These are phyloP conservation scores for Drosophila repletoides DNA, from an alignment of 1,140 invertebrate genomes.

Conservation along the genomic window DNA sequence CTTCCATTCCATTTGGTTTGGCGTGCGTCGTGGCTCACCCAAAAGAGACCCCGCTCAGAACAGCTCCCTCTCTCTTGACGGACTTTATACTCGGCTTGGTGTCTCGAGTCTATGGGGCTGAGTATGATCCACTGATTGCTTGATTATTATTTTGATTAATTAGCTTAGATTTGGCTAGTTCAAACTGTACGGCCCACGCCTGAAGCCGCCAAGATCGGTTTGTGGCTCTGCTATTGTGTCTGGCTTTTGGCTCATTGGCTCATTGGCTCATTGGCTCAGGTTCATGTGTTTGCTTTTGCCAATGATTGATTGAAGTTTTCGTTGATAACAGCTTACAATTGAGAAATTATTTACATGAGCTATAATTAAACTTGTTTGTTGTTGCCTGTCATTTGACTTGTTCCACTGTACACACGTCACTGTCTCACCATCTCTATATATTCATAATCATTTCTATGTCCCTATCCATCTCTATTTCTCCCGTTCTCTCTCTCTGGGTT, in stretches of 20 bases:
- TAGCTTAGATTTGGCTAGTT: conserved; percentile 80
- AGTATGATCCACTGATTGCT: conserved; percentile 79
- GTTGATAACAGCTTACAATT: conserved; percentile 80
- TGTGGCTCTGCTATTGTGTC: conserved; percentile 59
- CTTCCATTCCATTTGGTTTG: conserved; percentile 52
- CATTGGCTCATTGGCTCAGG: conserved; percentile 50
- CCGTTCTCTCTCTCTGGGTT: neutral
- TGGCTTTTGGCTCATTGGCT: too few relatives aligned
- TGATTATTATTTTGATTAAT: conserved; percentile 81
- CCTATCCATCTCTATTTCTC: neutral
- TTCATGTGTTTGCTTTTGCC: conserved; percentile 67
- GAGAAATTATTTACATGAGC: conserved; percentile 81
- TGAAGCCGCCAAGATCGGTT: conserved; percentile 39
- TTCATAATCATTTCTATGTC: neutral
- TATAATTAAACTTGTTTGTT: conserved; percentile 81
- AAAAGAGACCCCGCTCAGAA: conserved; percentile 1
- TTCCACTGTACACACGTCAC: conserved; percentile 30
- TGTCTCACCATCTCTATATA: conserved; percentile 4
- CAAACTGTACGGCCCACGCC: conserved; percentile 77
- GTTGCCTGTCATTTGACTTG: conserved; percentile 71
- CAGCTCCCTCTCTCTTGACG: neutral
- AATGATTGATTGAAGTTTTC: conserved; percentile 79
- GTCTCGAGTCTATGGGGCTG: conserved; percentile 40
- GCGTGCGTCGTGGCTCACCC: conserved; percentile 75
- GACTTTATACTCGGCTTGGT: conserved; percentile 3